A percentile compares a stretch with the other conserved stretches of the same genome.
Conservation (phyloP, 2,113 vertebrate genomes). For the Sceloporus undulatus region DNA sequence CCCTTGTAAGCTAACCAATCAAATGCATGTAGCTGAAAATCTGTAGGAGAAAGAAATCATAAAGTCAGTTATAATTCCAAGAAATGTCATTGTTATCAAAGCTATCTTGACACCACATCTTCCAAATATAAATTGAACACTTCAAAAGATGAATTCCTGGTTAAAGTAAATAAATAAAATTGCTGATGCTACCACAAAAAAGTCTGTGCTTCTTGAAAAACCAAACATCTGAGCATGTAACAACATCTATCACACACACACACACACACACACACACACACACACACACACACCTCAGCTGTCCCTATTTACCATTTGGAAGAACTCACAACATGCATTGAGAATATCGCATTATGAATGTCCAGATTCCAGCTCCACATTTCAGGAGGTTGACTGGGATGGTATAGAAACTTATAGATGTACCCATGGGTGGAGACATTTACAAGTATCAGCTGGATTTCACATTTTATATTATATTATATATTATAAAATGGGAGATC, state of each 20-base stretch:
- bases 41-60: slow-evolving; percentile 11
- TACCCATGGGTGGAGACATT: not conserved
- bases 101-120: slow-evolving; percentile 6
- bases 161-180: not conserved
- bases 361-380: not conserved
- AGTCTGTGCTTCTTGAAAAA: not conserved
- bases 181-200: not conserved
- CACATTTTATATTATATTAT: not conserved
- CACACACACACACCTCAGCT: not conserved
- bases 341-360: not conserved
- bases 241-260: not conserved
- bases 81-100: slow-evolving; percentile 11
- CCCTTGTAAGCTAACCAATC: slow-evolving; percentile 3
- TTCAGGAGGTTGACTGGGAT: not conserved
- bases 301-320: not conserved
- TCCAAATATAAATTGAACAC: not conserved
- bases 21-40: slow-evolving; percentile 12
- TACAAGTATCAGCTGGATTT: not conserved
- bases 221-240: not conserved
- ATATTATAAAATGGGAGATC: too few relatives aligned
- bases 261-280: not conserved
- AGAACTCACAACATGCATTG: not conserved
- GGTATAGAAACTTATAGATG: not conserved
- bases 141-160: not conserved
- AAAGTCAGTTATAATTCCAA: slow-evolving; percentile 36